A percentile compares a stretch with the other conserved stretches of the same genome.
These are phyloP conservation scores for Trisateles emortualis DNA, from an alignment of 2,888 invertebrate genomes.

Conservation along the genomic window DNA sequence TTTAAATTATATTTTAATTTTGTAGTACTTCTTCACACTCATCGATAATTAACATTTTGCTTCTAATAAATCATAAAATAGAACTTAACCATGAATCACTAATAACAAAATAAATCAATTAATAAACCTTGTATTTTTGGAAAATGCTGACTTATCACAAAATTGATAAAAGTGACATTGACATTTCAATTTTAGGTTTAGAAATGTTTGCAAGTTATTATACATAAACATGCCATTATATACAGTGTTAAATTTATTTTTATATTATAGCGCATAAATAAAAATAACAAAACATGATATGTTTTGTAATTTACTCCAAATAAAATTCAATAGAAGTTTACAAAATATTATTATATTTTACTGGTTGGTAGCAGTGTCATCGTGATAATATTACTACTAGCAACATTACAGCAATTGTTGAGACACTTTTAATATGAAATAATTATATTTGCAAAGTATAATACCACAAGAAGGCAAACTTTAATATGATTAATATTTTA, in stretches of 20 bases:
- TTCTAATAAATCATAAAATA: conserved; percentile 14
- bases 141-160: conserved; percentile 60
- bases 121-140: conserved; percentile 35
- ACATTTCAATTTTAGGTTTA: conserved; percentile 38
- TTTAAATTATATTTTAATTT: conserved; percentile 21
- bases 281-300: too few relatives aligned
- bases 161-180: conserved; percentile 57
- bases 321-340: too few relatives aligned
- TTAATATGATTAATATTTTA: too few relatives aligned
- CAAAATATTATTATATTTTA: neutral
- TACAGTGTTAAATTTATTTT: too few relatives aligned
- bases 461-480: neutral
- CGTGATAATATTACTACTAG: conserved; percentile 3
- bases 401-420: conserved; percentile 13
- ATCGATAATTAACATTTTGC: conserved; percentile 34
- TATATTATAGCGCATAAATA: too few relatives aligned
- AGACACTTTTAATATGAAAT: conserved; percentile 2
- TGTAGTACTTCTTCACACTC: conserved; percentile 22
- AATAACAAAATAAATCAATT: conserved; percentile 13
- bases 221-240: too few relatives aligned
- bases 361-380: neutral
- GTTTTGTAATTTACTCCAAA: too few relatives aligned
- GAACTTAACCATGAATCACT: conserved; percentile 15
- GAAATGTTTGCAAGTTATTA: too few relatives aligned
- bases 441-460: too few relatives aligned